A percentile compares a stretch with the other conserved stretches of the same genome.
phyloP scores from a whole-genome alignment of 2,113 vertebrate species.

The Glaucidium brasilianum region DNA sequence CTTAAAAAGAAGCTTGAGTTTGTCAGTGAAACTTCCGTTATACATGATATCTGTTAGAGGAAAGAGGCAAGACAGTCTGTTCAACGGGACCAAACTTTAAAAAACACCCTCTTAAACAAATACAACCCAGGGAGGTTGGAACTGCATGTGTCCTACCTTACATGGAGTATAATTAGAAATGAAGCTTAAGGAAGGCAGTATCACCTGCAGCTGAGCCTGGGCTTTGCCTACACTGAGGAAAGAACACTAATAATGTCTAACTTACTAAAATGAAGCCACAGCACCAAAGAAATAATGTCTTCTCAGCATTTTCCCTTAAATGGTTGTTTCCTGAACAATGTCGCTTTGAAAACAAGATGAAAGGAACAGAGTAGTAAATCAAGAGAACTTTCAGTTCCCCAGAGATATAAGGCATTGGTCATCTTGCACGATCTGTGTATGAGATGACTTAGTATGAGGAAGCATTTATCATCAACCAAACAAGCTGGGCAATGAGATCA shows the following conservation, averaged over 20 bases:
- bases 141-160: neutral
- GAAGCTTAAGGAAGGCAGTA: neutral
- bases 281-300: neutral
- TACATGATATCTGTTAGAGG: conserved; percentile 86
- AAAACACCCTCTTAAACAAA: neutral
- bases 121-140: neutral
- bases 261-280: neutral
- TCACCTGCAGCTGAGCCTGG: neutral
- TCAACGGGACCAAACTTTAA: neutral
- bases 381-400: neutral
- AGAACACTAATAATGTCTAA: neutral
- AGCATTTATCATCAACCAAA: neutral
- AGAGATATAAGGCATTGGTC: neutral
- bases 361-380: neutral
- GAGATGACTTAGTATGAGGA: neutral
- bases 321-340: neutral
- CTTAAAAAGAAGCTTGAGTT: conserved; percentile 96
- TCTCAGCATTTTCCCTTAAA: neutral
- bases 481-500: neutral
- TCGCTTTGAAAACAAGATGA: neutral
- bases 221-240: neutral
- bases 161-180: neutral
- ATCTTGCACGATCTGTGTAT: neutral
- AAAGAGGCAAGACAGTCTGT: neutral
- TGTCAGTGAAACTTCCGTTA: conserved; percentile 92